A percentile compares a stretch with the other conserved stretches of the same genome.
Conservation (phyloP, 2,113 vertebrate genomes). For the Stictonetta naevosa region DNA sequence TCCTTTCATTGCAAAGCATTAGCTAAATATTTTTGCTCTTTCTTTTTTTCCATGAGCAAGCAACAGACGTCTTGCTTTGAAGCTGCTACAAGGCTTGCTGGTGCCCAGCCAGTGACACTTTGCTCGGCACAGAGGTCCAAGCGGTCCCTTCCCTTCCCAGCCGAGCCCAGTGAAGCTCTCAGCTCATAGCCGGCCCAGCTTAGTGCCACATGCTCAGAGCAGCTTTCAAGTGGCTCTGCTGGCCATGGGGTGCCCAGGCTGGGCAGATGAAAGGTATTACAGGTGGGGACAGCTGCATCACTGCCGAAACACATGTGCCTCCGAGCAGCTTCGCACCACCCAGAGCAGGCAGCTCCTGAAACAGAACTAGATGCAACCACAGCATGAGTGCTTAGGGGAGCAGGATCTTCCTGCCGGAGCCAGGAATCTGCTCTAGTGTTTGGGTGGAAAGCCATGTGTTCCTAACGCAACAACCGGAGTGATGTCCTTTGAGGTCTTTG, state of each 20-base stretch:
- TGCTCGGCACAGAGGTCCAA: not conserved
- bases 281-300: not conserved
- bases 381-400: not conserved
- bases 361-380: not conserved
- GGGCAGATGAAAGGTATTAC: not conserved
- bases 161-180: not conserved
- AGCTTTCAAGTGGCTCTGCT: not conserved
- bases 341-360: not conserved
- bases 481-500: not conserved
- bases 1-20: not conserved
- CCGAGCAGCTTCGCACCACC: not conserved
- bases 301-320: accelerated
- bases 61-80: not conserved
- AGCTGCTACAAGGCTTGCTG: not conserved
- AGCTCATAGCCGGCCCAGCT: not conserved
- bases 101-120: not conserved
- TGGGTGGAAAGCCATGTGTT: not conserved
- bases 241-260: accelerated
- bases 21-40: not conserved
- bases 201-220: not conserved
- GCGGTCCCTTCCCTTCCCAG: not conserved
- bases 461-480: accelerated
- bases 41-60: not conserved
- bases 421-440: not conserved
- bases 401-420: not conserved